phyloP scores from a whole-genome alignment of 2,797 vertebrate species.

The Parauchenoglanis punctatus region DNA sequence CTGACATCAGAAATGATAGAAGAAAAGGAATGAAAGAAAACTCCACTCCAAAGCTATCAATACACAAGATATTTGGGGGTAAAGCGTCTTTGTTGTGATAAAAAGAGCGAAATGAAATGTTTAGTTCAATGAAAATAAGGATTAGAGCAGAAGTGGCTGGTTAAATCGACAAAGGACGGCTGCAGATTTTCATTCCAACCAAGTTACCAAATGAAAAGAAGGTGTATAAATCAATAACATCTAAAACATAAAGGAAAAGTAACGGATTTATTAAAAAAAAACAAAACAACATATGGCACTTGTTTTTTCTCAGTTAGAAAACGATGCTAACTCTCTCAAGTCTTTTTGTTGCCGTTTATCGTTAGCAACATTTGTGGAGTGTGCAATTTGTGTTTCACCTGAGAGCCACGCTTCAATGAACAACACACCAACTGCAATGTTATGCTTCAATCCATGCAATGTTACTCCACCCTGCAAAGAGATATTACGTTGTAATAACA shows the following conservation, averaged over 20 bases:
- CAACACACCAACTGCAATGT: constrained; percentile 77
- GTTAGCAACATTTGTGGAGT: background rate
- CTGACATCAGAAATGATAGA: background rate
- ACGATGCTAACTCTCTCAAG: background rate
- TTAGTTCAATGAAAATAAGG: background rate
- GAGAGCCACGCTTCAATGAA: constrained; percentile 82
- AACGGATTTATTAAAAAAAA: background rate
- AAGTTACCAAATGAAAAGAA: background rate
- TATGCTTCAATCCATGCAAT: constrained; percentile 75
- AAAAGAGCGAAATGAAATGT: background rate
- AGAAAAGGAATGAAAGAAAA: background rate
- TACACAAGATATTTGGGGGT: background rate
- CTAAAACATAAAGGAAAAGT: background rate
- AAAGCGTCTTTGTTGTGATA: background rate
- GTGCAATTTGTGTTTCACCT: constrained; percentile 62
- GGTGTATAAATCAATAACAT: background rate
- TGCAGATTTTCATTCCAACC: background rate
- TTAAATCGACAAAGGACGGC: background rate
- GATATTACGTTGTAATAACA: background rate
- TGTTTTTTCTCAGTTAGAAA: background rate
- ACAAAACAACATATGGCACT: background rate
- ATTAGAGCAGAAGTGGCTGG: background rate
- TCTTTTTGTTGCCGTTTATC: background rate
- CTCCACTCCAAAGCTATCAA: background rate
- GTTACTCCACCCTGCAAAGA: constrained; percentile 75